Conservation (phyloP, 2,888 invertebrate species). For the Meganola albula region DNA sequence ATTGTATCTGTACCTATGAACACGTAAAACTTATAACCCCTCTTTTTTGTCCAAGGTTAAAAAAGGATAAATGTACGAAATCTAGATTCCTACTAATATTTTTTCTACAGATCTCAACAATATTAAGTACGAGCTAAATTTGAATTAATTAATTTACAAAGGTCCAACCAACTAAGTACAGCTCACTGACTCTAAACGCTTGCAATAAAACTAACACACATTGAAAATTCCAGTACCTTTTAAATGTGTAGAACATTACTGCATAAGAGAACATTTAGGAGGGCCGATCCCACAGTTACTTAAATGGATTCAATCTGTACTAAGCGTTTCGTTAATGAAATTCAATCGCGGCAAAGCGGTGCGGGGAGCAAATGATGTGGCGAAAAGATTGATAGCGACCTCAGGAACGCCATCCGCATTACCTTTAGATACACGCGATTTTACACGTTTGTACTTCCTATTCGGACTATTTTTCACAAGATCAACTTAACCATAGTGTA, state of each 20-base stretch:
- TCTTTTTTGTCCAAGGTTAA: too few species aligned
- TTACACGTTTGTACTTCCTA: too few species aligned
- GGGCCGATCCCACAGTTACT: conserved; percentile 61
- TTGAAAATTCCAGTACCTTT: conserved; percentile 34
- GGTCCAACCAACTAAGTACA: conserved; percentile 15
- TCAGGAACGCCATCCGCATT: conserved; percentile 26
- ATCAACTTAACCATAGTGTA: too few species aligned
- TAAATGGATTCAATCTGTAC: conserved; percentile 75
- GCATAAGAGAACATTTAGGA: conserved; percentile 44
- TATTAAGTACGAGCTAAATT: too few species aligned
- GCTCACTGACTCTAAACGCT: conserved; percentile 16
- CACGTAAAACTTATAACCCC: too few species aligned
- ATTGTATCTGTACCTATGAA: too few species aligned
- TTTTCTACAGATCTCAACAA: too few species aligned
- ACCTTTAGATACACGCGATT: conserved; percentile 25
- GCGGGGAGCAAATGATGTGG: conserved; percentile 76
- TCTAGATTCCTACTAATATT: too few species aligned
- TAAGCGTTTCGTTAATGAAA: conserved; percentile 77
- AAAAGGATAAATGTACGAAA: too few species aligned
- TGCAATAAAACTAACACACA: conserved; percentile 34
- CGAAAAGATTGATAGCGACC: conserved; percentile 71
- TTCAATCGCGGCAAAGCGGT: conserved; percentile 65
- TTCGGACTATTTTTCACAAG: too few species aligned
- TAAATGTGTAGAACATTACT: conserved; percentile 32
- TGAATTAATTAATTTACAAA: conserved; percentile 9